Percentiles rank a stretch among this genome's conserved stretches.
phyloP scores from a whole-genome alignment of 37 sponge, comb jelly and placozoan genomes.

The Haliclona indistincta region DNA sequence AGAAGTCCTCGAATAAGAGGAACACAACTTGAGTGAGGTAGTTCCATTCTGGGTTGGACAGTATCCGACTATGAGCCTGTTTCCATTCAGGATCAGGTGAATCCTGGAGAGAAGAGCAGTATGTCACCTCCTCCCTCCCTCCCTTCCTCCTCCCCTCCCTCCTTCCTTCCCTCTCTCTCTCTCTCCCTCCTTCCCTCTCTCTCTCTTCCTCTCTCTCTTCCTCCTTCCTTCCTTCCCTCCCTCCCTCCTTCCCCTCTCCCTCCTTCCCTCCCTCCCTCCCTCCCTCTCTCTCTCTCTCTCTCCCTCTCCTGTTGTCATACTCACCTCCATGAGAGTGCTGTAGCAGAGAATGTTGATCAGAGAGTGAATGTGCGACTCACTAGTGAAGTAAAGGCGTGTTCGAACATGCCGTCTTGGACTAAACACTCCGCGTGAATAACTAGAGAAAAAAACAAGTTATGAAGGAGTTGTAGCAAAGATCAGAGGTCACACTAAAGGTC shows the following conservation, averaged over 20 bases:
- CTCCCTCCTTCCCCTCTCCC: too few species aligned
- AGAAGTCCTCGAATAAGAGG: constrained; percentile 84
- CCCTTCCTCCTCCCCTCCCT: neutral
- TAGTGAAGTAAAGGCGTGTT: constrained; percentile 96
- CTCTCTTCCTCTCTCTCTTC: too few species aligned
- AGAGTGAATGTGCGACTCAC: constrained; percentile 92
- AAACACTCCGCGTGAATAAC: constrained; percentile 70
- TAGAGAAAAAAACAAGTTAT: constrained; percentile 21
- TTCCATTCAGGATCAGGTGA: constrained; percentile 44
- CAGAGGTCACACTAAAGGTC: neutral
- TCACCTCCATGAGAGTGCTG: constrained; percentile 70
- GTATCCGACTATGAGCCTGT: constrained; percentile 49
- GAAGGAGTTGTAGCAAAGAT: neutral
- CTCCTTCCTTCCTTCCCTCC: too few species aligned
- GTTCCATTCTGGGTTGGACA: constrained; percentile 68
- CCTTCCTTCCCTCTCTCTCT: too few species aligned
- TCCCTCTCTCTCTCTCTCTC: too few species aligned
- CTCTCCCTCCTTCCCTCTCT: too few species aligned
- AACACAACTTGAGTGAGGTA: constrained; percentile 92
- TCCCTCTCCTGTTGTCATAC: too few species aligned
- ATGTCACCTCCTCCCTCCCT: neutral
- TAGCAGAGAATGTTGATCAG: constrained; percentile 76
- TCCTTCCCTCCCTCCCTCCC: too few species aligned
- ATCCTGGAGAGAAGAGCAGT: constrained; percentile 9
- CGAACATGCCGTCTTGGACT: constrained; percentile 83